Percentiles rank a stretch among this genome's conserved stretches.
These are phyloP conservation scores for Tetramorium parvispinum DNA, from an alignment of 1,140 invertebrate species.

Conservation along the genomic window DNA sequence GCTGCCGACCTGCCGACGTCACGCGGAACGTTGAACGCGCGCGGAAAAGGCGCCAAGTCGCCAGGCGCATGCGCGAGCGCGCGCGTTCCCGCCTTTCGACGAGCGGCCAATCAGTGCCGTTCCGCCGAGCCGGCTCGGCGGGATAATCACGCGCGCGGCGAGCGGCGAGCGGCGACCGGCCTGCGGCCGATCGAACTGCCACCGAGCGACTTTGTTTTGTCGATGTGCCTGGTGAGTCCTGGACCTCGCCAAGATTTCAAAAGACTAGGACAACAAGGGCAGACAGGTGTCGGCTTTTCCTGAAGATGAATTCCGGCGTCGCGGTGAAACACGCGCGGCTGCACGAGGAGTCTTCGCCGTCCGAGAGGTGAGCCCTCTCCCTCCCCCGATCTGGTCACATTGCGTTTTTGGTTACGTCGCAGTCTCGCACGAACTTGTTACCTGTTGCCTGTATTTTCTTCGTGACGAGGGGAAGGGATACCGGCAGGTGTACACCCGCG, in stretches of 20 bases:
- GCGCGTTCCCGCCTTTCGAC: neutral
- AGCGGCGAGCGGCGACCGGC: neutral
- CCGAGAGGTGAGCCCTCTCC: too few relatives aligned
- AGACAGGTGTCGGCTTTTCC: too few relatives aligned
- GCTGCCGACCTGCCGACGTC: neutral
- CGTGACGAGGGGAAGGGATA: constrained; percentile 36
- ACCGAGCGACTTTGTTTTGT: constrained; percentile 22
- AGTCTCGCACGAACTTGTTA: constrained; percentile 12
- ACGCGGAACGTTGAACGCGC: neutral
- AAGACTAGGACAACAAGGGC: too few relatives aligned
- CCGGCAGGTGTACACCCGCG: constrained; percentile 53
- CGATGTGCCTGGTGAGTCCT: neutral
- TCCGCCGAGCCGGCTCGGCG: neutral
- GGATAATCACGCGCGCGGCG: neutral
- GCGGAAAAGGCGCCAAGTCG: constrained; percentile 11
- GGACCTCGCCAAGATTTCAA: neutral
- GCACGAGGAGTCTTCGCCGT: constrained; percentile 62
- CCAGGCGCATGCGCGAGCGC: constrained; percentile 15
- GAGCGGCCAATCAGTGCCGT: constrained; percentile 55
- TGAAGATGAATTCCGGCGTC: constrained; percentile 67
- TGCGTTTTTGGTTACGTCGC: neutral
- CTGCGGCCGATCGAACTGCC: neutral
- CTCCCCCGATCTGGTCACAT: neutral
- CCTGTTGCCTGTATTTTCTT: constrained; percentile 70
- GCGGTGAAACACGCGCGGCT: constrained; percentile 51